Evolutionary conservation across 1,140 invertebrate genomes (phyloP).

Genomic region (Caenorhabditis inopinata): DNA sequence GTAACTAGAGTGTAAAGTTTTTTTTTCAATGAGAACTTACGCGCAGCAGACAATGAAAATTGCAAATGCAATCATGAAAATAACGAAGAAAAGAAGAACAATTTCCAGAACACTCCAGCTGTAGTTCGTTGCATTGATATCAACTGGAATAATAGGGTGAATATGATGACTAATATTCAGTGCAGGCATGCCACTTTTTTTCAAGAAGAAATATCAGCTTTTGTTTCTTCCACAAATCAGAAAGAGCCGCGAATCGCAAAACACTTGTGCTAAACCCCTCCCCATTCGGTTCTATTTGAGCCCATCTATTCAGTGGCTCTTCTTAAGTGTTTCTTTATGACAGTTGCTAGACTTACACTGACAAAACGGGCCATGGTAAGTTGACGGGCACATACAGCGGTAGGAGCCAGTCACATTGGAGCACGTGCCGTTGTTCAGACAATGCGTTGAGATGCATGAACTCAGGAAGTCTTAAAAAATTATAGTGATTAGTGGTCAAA

Average conservation of each 20-base stretch:
- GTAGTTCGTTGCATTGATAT: conserved; percentile 25
- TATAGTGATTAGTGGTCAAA: background rate
- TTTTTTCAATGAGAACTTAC: too few species aligned
- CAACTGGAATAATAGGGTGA: background rate
- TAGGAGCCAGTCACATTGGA: background rate
- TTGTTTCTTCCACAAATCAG: background rate
- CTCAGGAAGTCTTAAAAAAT: conserved; percentile 1
- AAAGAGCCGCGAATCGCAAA: background rate
- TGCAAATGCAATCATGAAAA: conserved; percentile 16
- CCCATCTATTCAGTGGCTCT: background rate
- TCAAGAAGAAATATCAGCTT: background rate
- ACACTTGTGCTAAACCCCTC: conserved; percentile 18
- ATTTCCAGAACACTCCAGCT: conserved; percentile 13
- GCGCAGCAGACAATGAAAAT: conserved; percentile 22
- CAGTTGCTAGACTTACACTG: background rate
- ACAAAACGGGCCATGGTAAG: conserved; percentile 14
- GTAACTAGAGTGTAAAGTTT: too few species aligned
- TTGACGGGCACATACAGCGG: background rate
- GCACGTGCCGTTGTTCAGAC: conserved; percentile 5
- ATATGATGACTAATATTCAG: background rate
- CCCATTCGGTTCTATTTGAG: background rate
- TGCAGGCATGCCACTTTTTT: background rate
- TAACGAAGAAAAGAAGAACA: background rate
- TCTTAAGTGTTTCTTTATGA: background rate
- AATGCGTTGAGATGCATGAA: background rate